Base-by-base conservation (phyloP, 2,113 vertebrate genomes). In the Hippocampus mohnikei region DNA sequence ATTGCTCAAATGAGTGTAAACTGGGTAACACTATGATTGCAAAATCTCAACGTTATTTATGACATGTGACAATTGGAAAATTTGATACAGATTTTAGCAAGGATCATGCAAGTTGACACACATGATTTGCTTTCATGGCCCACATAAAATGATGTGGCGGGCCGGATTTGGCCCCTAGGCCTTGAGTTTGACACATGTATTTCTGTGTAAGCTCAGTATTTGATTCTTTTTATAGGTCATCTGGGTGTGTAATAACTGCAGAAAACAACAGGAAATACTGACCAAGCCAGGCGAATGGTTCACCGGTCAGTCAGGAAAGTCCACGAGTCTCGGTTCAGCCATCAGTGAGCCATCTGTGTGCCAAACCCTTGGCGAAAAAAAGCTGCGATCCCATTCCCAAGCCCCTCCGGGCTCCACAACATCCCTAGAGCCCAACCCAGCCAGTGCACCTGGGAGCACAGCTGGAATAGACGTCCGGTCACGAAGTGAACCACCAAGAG, bases 221-320 rank as follows among this genome's bases (percentile, higher is more conserved):
- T 40, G 13, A 18, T 12, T 65, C 33, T 40, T 42, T 4, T 70
- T 66, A 5, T 50, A 99, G 97, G 95, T 99, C 87, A 99, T 99
- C 94, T 99, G 97, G 97, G 97, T 99, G 84, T 99, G 97, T 92
- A 99, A 99, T 92, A 94, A 97, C 81, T 99, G 97, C 91, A 94
- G 97, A 88, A 99, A 98, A 91, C 97, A 99, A 79, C 97, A 99
- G 92, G 97, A 99, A 82, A 95, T 98, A 91, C 91, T 99, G 81
- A 96, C 96, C 55, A 96, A 97, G 86, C 96, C 97, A 0, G 97
- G 96, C 74, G 94, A 95, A 0, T 98, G 96, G 97, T 96, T 97
- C 91, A 94, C 95, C 27, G 93, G 94, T 77, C 92, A 93, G 2
- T 92, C 93, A 11, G 91, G 93, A 77, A 93, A 93, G 58, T 27